Percentiles rank a stretch among this genome's conserved stretches.
Evolutionary conservation across 1,140 invertebrate genomes (phyloP).

Genomic region (Trichogramma pretiosum): DNA sequence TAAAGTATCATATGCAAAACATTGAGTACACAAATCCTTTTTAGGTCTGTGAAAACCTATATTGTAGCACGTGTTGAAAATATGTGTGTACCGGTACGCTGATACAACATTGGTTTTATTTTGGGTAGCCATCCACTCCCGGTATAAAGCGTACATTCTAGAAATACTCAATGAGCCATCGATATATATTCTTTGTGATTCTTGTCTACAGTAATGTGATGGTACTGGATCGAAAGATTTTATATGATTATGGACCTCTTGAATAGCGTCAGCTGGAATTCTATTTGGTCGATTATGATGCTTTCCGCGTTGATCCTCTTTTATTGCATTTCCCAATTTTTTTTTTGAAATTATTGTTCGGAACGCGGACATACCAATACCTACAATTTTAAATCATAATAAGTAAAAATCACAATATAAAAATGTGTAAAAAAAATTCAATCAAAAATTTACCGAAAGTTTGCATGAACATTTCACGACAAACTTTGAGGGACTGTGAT

Average conservation of each 20-base stretch:
- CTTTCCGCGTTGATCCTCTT: not conserved
- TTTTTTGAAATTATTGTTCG: not conserved
- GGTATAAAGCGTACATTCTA: conserved; percentile 21
- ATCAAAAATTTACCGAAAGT: not conserved
- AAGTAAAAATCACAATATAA: not conserved
- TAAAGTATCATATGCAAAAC: conserved; percentile 17
- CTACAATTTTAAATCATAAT: not conserved
- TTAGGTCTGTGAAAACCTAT: conserved; percentile 21
- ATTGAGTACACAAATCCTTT: conserved; percentile 26
- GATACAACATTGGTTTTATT: conserved; percentile 13
- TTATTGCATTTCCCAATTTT: not conserved
- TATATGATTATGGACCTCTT: conserved; percentile 19
- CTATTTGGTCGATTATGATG: conserved; percentile 11
- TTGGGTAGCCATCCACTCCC: conserved; percentile 15
- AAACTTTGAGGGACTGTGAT: too few relatives aligned
- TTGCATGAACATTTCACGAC: not conserved
- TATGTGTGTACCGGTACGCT: conserved; percentile 16
- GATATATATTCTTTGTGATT: conserved; percentile 19
- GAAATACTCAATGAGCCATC: conserved; percentile 19
- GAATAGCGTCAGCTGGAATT: conserved; percentile 4
- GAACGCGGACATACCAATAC: not conserved
- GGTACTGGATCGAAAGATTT: conserved; percentile 19
- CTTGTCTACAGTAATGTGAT: conserved; percentile 24
- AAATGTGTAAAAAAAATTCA: too few relatives aligned
- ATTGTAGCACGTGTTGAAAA: conserved; percentile 21